Evolutionary conservation across 2,113 vertebrate genomes (phyloP).

Genomic region (Patagioenas fasciata): DNA sequence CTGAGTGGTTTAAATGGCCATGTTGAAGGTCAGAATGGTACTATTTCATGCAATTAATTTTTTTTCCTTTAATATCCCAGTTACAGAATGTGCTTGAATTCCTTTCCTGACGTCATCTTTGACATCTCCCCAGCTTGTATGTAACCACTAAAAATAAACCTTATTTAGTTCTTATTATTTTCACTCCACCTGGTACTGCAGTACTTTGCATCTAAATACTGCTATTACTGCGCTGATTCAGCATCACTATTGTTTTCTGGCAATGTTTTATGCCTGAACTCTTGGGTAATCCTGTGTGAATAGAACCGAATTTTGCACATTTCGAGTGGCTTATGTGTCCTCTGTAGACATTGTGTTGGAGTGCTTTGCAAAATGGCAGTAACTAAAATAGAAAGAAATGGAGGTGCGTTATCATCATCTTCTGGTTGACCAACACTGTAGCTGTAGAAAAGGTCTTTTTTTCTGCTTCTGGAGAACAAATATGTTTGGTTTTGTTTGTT

Average conservation of each 20-base stretch:
- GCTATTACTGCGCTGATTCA: background rate
- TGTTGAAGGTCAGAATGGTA: background rate
- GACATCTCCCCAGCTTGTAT: background rate
- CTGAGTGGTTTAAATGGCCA: background rate
- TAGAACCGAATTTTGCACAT: background rate
- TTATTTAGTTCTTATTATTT: background rate
- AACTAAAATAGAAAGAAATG: background rate
- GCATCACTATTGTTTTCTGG: background rate
- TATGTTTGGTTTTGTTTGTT: too few relatives aligned
- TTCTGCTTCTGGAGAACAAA: background rate
- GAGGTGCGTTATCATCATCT: background rate
- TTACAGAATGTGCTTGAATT: background rate
- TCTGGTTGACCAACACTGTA: background rate
- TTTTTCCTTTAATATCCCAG: background rate
- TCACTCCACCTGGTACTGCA: background rate
- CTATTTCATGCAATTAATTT: background rate
- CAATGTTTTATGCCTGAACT: background rate
- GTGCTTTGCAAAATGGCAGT: background rate
- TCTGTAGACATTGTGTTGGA: background rate
- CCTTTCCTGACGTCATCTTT: background rate
- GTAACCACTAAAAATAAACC: conserved; percentile 1
- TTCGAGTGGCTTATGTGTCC: background rate
- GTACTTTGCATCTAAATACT: background rate
- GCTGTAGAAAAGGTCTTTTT: background rate
- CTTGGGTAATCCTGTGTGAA: background rate